phyloP scores from a whole-genome alignment of 2,113 vertebrate species.

The Pimephales promelas region DNA sequence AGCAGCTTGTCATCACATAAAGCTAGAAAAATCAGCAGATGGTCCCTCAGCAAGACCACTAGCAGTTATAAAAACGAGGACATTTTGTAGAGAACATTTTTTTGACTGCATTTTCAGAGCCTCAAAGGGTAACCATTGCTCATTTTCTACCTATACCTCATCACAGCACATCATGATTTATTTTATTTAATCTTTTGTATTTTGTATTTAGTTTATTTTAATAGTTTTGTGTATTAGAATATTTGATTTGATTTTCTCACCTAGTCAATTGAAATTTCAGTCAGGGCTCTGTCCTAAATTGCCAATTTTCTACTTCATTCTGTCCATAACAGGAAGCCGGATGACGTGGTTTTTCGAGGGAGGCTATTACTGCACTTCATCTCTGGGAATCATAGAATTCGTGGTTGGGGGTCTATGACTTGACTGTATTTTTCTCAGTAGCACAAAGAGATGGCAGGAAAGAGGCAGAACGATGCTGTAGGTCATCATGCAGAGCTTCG shows the following conservation, averaged over 20 bases:
- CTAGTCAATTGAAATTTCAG: slow-evolving; percentile 37
- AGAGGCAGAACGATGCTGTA: slow-evolving; percentile 20
- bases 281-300: slow-evolving; percentile 29
- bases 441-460: background rate
- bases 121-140: background rate
- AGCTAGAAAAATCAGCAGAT: slow-evolving; percentile 48
- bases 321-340: slow-evolving; percentile 12
- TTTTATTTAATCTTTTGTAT: background rate
- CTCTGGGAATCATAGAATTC: slow-evolving; percentile 36
- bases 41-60: slow-evolving; percentile 42
- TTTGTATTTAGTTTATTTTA: background rate
- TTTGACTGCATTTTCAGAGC: background rate
- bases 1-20: slow-evolving; percentile 40
- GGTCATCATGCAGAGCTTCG: background rate
- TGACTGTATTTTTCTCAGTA: background rate
- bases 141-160: background rate
- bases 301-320: slow-evolving; percentile 53
- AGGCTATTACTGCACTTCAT: slow-evolving; percentile 30
- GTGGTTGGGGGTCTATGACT: slow-evolving; percentile 25
- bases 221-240: background rate
- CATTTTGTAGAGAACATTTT: background rate
- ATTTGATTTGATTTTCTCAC: slow-evolving; percentile 8
- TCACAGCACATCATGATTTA: background rate
- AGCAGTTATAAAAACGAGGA: background rate
- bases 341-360: slow-evolving; percentile 8